Conservation (phyloP, 2,888 invertebrate species). For the Meganola albula region DNA sequence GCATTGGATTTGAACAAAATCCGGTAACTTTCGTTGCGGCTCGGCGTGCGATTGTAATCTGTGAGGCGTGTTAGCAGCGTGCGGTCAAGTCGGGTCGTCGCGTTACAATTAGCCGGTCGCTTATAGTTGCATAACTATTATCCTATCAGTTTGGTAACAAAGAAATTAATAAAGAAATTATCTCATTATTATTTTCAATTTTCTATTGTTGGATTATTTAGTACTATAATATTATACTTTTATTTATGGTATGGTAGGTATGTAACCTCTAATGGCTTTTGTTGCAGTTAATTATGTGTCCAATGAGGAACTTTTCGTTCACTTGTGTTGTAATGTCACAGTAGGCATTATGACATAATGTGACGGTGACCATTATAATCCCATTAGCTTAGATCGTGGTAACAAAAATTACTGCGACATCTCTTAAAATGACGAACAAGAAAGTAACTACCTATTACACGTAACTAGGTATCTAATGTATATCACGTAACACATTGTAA, state of each 20-base stretch:
- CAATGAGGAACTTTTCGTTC: too few relatives aligned
- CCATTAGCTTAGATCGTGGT: slow-evolving; percentile 23
- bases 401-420: slow-evolving; percentile 15
- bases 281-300: too few relatives aligned
- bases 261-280: too few relatives aligned
- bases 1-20: slow-evolving; percentile 71
- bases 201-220: too few relatives aligned
- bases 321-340: too few relatives aligned
- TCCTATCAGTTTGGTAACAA: slow-evolving; percentile 48
- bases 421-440: slow-evolving; percentile 17
- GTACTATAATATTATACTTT: too few relatives aligned
- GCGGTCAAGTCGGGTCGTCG: slow-evolving; percentile 36
- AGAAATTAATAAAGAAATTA: too few relatives aligned
- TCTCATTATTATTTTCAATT: too few relatives aligned
- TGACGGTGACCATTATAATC: slow-evolving; percentile 26
- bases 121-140: slow-evolving; percentile 53
- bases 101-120: slow-evolving; percentile 53
- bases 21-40: slow-evolving; percentile 73
- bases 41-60: slow-evolving; percentile 49
- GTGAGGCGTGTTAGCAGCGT: slow-evolving; percentile 32
- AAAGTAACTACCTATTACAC: slow-evolving; percentile 11
- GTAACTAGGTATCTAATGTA: too few relatives aligned
- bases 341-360: too few relatives aligned
- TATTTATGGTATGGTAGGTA: too few relatives aligned
- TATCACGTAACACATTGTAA: slow-evolving; percentile 5